phyloP scores from a whole-genome alignment of 2,888 invertebrate genomes.

The Megastigmus dorsalis region DNA sequence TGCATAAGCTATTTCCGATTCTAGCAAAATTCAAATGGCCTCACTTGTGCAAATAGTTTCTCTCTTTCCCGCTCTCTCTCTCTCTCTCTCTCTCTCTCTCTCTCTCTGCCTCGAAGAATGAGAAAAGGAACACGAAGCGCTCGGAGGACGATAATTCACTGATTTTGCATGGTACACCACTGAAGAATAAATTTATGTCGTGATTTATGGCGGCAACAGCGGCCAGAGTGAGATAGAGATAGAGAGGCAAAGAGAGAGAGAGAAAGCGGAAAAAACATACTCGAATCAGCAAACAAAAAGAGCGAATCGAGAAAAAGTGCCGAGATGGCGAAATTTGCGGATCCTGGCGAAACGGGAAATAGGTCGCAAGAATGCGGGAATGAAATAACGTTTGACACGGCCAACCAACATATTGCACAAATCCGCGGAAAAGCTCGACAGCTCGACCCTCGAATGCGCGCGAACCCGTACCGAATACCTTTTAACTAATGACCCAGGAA shows the following conservation, averaged over 20 bases:
- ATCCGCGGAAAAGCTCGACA: background rate
- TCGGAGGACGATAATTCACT: background rate
- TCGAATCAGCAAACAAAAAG: background rate
- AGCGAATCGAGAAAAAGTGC: background rate
- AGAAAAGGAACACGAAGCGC: background rate
- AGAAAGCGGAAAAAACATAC: background rate
- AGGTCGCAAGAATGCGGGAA: background rate
- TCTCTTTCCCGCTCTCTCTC: no score
- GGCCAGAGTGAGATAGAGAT: background rate
- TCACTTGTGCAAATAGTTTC: no score
- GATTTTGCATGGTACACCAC: background rate
- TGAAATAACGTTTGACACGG: background rate
- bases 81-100: no score
- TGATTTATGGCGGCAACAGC: no score
- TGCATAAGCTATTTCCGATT: conserved; percentile 12
- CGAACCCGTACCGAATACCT: background rate
- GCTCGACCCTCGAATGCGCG: no score
- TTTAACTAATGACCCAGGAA: conserved; percentile 9
- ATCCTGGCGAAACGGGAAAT: background rate
- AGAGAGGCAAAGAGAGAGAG: background rate
- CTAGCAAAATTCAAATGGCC: conserved; percentile 6
- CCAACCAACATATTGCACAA: background rate
- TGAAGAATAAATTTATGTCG: background rate
- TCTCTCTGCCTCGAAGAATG: background rate
- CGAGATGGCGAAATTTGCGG: background rate